Conservation (phyloP, 1,140 invertebrate species). For the Rhagoletis pomonella region DNA sequence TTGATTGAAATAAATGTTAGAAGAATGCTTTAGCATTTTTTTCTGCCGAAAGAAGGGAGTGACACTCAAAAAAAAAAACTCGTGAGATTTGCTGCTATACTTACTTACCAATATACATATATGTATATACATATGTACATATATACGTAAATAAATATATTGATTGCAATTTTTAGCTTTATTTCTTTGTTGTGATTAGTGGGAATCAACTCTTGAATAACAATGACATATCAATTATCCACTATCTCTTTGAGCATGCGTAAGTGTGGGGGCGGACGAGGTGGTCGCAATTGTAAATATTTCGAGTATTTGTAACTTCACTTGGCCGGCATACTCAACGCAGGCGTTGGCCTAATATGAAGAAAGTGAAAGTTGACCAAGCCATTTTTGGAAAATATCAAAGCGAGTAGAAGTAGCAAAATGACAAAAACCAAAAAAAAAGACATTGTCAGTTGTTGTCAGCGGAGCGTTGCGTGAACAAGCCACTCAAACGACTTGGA, state of each 20-base stretch:
- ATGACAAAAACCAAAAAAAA: neutral
- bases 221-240: neutral
- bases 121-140: too few species aligned
- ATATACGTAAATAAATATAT: too few species aligned
- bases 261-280: neutral
- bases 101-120: too few species aligned
- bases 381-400: neutral
- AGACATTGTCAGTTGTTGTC: too few species aligned
- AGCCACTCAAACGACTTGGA: too few species aligned
- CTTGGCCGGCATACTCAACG: neutral
- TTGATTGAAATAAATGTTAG: too few species aligned
- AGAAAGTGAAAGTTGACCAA: constrained; percentile 22
- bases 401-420: neutral
- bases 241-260: neutral
- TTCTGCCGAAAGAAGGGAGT: too few species aligned
- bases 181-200: neutral
- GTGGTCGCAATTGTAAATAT: neutral
- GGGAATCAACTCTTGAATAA: neutral
- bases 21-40: too few species aligned
- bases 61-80: too few species aligned
- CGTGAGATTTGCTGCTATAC: too few species aligned
- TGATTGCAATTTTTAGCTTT: too few species aligned
- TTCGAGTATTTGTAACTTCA: neutral
- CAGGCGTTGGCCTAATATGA: neutral
- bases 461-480: too few species aligned